Percentiles rank a stretch among this genome's conserved stretches.
phyloP scores from a whole-genome alignment of 2,888 invertebrate genomes.

The Andrena hattorfiana region DNA sequence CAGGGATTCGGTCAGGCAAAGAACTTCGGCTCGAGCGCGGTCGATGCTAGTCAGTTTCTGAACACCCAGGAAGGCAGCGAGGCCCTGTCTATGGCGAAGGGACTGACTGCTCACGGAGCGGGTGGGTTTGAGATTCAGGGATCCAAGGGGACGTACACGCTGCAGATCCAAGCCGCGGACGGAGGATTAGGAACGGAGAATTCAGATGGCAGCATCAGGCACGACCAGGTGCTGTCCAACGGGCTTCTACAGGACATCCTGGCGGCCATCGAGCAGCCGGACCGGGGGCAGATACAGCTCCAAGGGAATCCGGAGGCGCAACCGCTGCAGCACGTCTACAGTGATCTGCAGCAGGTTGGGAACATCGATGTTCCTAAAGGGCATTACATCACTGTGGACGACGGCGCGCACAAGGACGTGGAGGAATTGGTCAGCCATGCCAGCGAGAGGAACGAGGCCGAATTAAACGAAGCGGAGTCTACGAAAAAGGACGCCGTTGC shows the following conservation, averaged over 20 bases:
- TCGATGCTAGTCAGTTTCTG: constrained; percentile 78
- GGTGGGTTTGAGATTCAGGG: constrained; percentile 85
- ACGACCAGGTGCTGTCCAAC: constrained; percentile 92
- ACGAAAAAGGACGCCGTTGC: constrained; percentile 75
- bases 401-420: constrained; percentile 4
- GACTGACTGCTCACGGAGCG: constrained; percentile 72
- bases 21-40: constrained; percentile 71
- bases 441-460: constrained; percentile 48
- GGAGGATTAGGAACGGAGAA: constrained; percentile 85
- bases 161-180: constrained; percentile 92
- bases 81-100: constrained; percentile 78
- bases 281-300: constrained; percentile 73
- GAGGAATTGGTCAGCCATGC: constrained; percentile 36
- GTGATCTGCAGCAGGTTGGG: constrained; percentile 65
- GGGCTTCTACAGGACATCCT: constrained; percentile 93
- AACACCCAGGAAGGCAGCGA: constrained; percentile 78
- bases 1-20: constrained; percentile 76
- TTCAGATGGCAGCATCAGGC: constrained; percentile 87
- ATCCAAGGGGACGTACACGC: constrained; percentile 89
- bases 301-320: constrained; percentile 75
- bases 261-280: constrained; percentile 92
- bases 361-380: constrained; percentile 35
- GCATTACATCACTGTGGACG: constrained; percentile 58
- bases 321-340: constrained; percentile 70
- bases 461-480: constrained; percentile 47